phyloP scores from a whole-genome alignment of 2,113 vertebrate genomes.

The Spea bombifrons region DNA sequence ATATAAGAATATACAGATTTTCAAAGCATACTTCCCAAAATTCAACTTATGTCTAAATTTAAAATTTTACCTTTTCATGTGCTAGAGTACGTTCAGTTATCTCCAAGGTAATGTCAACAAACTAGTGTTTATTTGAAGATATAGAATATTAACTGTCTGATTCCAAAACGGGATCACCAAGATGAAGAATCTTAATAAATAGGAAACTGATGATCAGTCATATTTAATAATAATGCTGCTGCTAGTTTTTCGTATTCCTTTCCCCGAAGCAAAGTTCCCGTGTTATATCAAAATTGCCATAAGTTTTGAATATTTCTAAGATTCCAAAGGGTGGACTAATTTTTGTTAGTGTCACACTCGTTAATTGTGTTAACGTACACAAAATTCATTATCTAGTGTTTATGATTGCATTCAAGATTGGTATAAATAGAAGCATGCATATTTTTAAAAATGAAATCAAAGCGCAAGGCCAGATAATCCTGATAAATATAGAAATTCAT shows the following conservation, averaged over 20 bases:
- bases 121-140: too few relatives aligned
- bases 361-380: not conserved
- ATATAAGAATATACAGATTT: not conserved
- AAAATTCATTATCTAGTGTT: constrained; percentile 27
- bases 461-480: constrained; percentile 55
- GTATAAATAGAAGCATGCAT: constrained; percentile 44
- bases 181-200: not conserved
- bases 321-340: constrained; percentile 14
- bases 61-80: too few relatives aligned
- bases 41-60: too few relatives aligned
- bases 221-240: not conserved
- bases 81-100: too few relatives aligned
- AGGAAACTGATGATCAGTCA: not conserved
- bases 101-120: too few relatives aligned
- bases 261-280: not conserved
- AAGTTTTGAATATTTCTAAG: not conserved
- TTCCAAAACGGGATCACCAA: not conserved
- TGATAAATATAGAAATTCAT: constrained; percentile 29
- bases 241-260: not conserved
- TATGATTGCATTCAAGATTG: constrained; percentile 44
- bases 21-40: too few relatives aligned
- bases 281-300: not conserved
- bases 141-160: not conserved
- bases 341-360: constrained; percentile 13
- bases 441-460: constrained; percentile 46